Conservation (phyloP, 1,140 invertebrate species). For the Periplaneta americana region DNA sequence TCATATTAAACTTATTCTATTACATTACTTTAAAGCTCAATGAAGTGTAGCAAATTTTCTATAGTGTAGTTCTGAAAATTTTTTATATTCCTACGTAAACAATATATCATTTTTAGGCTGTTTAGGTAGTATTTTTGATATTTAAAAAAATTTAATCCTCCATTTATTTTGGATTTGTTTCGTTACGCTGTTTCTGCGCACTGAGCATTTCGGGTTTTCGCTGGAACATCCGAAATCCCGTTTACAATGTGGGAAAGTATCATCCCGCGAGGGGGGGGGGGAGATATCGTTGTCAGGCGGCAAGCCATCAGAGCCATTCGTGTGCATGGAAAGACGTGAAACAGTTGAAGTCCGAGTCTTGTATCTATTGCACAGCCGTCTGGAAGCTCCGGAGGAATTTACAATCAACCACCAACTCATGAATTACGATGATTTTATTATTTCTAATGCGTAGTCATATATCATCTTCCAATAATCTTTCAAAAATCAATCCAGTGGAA, state of each 20-base stretch:
- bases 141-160: too few relatives aligned
- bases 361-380: background rate
- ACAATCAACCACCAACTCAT: background rate
- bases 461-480: background rate
- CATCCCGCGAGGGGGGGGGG: background rate
- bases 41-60: too few relatives aligned
- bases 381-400: background rate
- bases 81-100: too few relatives aligned
- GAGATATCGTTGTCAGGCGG: background rate
- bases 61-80: too few relatives aligned
- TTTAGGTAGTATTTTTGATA: too few relatives aligned
- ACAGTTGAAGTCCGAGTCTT: background rate
- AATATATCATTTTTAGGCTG: too few relatives aligned
- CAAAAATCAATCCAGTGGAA: background rate
- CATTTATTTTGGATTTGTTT: background rate
- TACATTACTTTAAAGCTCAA: too few relatives aligned
- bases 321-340: background rate
- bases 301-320: background rate
- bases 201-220: background rate
- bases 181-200: background rate
- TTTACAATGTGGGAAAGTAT: background rate
- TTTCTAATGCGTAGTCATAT: background rate
- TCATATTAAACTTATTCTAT: too few relatives aligned
- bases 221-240: background rate
- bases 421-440: background rate